These are phyloP conservation scores for Indicator maculatus DNA, from an alignment of 2,113 vertebrate species.

Conservation along the genomic window DNA sequence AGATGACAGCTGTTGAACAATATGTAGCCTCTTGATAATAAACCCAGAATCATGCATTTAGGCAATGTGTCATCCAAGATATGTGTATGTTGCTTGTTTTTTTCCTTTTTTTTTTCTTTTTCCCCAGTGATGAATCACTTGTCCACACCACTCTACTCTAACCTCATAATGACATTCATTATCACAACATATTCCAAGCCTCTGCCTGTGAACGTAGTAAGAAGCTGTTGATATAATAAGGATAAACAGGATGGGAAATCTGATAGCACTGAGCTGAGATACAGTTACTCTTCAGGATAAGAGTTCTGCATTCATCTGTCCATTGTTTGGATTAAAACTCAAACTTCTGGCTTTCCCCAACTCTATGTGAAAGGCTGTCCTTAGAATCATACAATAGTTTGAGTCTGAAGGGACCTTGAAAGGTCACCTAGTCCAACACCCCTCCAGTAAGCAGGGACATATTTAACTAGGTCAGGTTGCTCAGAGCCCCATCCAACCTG, in stretches of 20 bases:
- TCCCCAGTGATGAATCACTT: conserved; percentile 67
- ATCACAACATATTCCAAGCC: conserved; percentile 60
- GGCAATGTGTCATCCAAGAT: conserved; percentile 64
- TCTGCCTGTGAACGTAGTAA: conserved; percentile 34
- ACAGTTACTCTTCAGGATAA: not conserved
- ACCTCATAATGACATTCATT: conserved; percentile 56
- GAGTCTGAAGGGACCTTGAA: not conserved
- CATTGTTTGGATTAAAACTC: not conserved
- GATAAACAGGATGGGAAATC: conserved; percentile 46
- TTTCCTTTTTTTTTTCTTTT: not conserved
- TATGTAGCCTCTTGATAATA: conserved; percentile 60
- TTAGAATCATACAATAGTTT: not conserved
- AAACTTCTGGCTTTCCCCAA: not conserved
- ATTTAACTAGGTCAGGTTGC: not conserved
- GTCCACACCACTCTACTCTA: conserved; percentile 65
- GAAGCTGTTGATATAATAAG: conserved; percentile 34
- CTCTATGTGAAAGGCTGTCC: not conserved
- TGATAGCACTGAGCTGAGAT: conserved; percentile 7
- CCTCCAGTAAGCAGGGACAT: not conserved
- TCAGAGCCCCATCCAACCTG: not conserved
- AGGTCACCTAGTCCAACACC: not conserved
- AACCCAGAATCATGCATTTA: conserved; percentile 41
- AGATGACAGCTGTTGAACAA: conserved; percentile 58
- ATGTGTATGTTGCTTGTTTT: not conserved
- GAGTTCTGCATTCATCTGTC: not conserved